Evolutionary conservation across 2,797 vertebrate species (phyloP), one percentile per base, ranked within the genome.

Genomic region (Gymnothorax reevesii): DNA sequence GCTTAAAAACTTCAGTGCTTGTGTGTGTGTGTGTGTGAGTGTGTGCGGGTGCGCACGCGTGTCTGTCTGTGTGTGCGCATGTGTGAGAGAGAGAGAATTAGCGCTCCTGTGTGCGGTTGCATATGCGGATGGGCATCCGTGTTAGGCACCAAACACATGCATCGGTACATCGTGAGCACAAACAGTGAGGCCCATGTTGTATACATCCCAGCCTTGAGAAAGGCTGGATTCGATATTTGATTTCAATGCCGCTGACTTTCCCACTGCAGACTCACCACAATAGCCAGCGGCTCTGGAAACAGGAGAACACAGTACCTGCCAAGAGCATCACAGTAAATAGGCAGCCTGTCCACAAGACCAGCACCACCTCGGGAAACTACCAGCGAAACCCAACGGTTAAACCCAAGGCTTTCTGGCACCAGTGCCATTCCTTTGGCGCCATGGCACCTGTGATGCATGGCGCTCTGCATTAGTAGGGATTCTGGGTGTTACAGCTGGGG

Each of bases 211-310:
- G 75, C 75, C 49, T 79, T 79, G 75, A 49, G 17, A 49, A 42
- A 17, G 71, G 66, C 66, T 71, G 2, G 3, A 71, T 33, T 27
- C 3, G 13, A 15, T 13, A 71, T 33, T 27, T 0, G 13, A 15
- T 52, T 77, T 49, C 42, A 52, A 9, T 49, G 73, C 73, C 42
- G 13, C 73, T 20, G 52, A 17, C 75, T 0, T 85, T 85, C 85
- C 75, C 88, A 79, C 84, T 49, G 69, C 80, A 86, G 33, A 27
- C 66, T 64, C 59, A 60, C 86, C 82, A 52, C 73, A 4, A 49
- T 3, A n/a, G 73, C 13, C 12, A 17, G 7, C 13, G 17, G 75
- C 49, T 8, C 25, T 2, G 71, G 27, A 10, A 20, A 27, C 1
- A 9, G 7, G 9, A 7, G 25, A 10, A 0, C 0, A 27, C 22